These are phyloP conservation scores for Nyctalus aviator DNA, from an alignment of 2,797 vertebrate genomes.

Conservation along the genomic window DNA sequence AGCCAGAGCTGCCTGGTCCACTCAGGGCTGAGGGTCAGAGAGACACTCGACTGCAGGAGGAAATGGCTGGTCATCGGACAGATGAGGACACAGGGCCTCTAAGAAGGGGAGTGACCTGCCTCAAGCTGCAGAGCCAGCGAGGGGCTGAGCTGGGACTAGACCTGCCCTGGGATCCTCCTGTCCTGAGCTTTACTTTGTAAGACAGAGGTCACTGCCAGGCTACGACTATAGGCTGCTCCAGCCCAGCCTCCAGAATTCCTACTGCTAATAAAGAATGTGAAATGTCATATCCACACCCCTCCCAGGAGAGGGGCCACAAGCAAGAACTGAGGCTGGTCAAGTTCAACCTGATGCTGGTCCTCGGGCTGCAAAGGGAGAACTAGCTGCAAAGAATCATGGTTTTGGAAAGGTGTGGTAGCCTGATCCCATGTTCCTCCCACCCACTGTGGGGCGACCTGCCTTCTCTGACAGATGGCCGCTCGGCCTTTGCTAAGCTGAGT, in stretches of 20 bases:
- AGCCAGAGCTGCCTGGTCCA: neutral
- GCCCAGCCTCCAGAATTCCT: neutral
- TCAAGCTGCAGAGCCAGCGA: neutral
- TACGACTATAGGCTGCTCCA: neutral
- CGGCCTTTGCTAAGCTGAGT: neutral
- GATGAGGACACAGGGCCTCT: accelerated
- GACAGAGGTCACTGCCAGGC: neutral
- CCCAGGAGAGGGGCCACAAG: neutral
- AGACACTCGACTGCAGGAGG: neutral
- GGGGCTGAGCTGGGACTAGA: neutral
- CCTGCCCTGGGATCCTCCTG: neutral
- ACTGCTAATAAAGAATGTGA: neutral
- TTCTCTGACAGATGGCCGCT: neutral
- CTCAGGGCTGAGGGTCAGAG: neutral
- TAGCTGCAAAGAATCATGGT: neutral
- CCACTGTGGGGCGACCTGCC: neutral
- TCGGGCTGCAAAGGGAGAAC: neutral
- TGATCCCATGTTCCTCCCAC: neutral
- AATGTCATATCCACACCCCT: too few relatives aligned
- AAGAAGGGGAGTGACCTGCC: neutral
- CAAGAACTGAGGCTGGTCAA: neutral
- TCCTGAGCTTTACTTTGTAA: neutral
- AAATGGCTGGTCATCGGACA: neutral
- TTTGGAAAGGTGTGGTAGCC: neutral
- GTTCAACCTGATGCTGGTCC: neutral